Percentiles rank a stretch among this genome's conserved stretches.
Conservation (phyloP, 2,113 vertebrate genomes). For the Neomonachus schauinslandi region DNA sequence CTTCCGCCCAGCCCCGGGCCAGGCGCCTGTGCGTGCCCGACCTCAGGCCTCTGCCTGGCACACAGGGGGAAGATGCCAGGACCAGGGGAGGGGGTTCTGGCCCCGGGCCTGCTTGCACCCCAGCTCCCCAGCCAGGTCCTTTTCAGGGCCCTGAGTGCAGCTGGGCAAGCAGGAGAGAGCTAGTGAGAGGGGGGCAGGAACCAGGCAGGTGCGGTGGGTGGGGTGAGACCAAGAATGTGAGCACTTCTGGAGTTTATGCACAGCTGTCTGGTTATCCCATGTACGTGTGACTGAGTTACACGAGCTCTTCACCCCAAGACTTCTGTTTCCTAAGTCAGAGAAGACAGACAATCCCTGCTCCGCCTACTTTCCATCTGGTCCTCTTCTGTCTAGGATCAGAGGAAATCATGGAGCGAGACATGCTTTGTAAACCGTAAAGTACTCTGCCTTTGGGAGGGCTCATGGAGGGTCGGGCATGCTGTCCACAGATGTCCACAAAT, state of each 20-base stretch:
- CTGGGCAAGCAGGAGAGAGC: neutral
- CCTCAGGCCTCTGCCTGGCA: neutral
- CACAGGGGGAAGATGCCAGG: neutral
- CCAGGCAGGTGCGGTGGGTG: neutral
- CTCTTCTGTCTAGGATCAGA: neutral
- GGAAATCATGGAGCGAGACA: neutral
- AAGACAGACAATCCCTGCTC: neutral
- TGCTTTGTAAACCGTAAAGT: neutral
- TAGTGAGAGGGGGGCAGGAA: neutral
- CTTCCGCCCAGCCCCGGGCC: conserved; percentile 36
- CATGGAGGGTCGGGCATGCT: neutral
- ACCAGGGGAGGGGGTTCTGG: neutral
- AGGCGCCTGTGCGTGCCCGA: neutral
- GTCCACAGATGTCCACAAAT: neutral
- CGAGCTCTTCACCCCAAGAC: neutral
- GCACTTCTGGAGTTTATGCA: neutral
- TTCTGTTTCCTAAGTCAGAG: neutral
- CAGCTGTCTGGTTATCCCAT: neutral
- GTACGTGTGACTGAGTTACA: neutral
- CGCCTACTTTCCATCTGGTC: neutral
- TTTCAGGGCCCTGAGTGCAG: neutral
- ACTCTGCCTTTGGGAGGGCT: neutral
- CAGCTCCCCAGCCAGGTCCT: neutral
- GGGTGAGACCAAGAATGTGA: neutral
- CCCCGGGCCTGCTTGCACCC: neutral